These are phyloP conservation scores for Episyrphus balteatus DNA, from an alignment of 1,140 invertebrate species.

Conservation along the genomic window DNA sequence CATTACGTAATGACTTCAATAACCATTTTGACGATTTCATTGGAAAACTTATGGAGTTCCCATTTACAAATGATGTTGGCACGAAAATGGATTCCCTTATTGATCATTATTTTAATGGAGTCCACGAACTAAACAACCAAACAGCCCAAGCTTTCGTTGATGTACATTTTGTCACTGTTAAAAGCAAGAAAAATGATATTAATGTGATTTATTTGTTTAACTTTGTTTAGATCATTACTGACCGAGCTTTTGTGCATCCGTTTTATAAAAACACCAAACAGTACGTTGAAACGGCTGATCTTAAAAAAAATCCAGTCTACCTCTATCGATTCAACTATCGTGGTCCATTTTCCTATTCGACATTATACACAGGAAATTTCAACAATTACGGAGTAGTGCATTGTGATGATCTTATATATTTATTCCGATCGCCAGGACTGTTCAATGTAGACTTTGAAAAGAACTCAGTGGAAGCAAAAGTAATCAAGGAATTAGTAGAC, in stretches of 20 bases:
- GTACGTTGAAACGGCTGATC: slow-evolving; percentile 10
- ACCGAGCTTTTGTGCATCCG: slow-evolving; percentile 27
- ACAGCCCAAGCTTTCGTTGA: slow-evolving; percentile 26
- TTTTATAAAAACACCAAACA: slow-evolving; percentile 17
- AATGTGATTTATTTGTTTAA: too few species aligned
- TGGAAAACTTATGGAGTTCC: slow-evolving; percentile 26
- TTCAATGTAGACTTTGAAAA: slow-evolving; percentile 21
- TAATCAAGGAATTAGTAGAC: slow-evolving; percentile 15
- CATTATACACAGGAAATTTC: slow-evolving; percentile 17
- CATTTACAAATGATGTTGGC: slow-evolving; percentile 2
- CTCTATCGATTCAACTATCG: slow-evolving; percentile 26
- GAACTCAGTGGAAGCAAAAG: slow-evolving; percentile 18
- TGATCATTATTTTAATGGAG: slow-evolving; percentile 22
- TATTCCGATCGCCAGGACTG: slow-evolving; percentile 24
- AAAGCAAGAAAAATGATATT: too few species aligned
- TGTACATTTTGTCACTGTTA: too few species aligned
- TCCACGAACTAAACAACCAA: slow-evolving; percentile 17
- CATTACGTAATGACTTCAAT: slow-evolving; percentile 28
- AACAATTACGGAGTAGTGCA: slow-evolving; percentile 27
- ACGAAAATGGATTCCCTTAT: slow-evolving; percentile 12
- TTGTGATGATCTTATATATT: slow-evolving; percentile 32
- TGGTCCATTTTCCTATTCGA: slow-evolving; percentile 20
- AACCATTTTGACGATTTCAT: slow-evolving; percentile 19
- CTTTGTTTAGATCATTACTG: slow-evolving; percentile 19
- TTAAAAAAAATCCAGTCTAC: slow-evolving; percentile 15